phyloP scores from a whole-genome alignment of 2,113 vertebrate genomes.

The Otocyon megalotis region DNA sequence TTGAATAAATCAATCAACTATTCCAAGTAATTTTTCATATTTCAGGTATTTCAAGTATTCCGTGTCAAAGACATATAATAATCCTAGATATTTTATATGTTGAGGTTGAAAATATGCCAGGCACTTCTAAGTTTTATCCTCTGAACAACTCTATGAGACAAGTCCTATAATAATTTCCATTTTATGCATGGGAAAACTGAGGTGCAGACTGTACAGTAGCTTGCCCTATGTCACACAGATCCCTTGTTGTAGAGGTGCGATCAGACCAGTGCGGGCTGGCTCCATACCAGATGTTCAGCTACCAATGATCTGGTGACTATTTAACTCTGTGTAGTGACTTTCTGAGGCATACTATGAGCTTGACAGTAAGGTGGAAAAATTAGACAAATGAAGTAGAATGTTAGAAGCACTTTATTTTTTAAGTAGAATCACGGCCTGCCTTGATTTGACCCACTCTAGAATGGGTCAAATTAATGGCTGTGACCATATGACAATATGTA shows the following conservation, averaged over 20 bases:
- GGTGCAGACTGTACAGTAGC: background rate
- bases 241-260: background rate
- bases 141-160: background rate
- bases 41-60: background rate
- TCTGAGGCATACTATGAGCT: background rate
- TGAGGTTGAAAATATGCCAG: background rate
- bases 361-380: background rate
- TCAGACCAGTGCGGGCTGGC: background rate
- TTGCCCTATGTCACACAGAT: background rate
- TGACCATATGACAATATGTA: background rate
- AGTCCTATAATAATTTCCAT: background rate
- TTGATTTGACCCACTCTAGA: background rate
- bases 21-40: background rate
- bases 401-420: background rate
- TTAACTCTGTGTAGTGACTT: background rate
- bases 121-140: background rate
- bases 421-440: background rate
- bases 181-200: background rate
- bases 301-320: background rate
- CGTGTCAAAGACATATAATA: background rate
- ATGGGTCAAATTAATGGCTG: background rate
- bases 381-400: background rate
- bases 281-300: background rate
- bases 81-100: background rate
- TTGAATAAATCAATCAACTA: background rate